Base-by-base conservation (phyloP, 1,140 invertebrate species). In the Drosophila oshimai region DNA sequence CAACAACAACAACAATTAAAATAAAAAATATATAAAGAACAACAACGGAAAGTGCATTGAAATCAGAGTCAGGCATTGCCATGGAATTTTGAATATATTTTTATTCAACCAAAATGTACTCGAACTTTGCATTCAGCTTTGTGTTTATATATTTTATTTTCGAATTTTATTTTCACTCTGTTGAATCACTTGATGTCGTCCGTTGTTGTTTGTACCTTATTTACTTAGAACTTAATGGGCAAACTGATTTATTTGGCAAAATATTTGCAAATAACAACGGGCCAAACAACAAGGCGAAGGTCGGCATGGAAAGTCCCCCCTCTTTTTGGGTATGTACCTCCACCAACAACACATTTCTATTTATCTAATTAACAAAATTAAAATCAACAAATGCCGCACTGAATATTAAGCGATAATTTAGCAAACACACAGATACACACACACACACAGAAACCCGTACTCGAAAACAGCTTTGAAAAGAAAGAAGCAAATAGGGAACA, bases 321-420 rank as follows among this genome's bases (percentile, higher is more conserved):
- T 17, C 49, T n/a, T n/a, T n/a, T n/a, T n/a, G n/a, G n/a, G n/a
- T n/a, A n/a, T n/a, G n/a, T n/a, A n/a, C 10, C 49, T n/a, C 13
- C 18, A 18, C 13, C 22, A 39, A 41, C 41, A 39, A 44, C 26
- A 58, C 49, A 77, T 57, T 73, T 80, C 77, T 80, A 67, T 80
- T 80, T 80, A 75, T 75, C 50, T 80, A 80, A 80, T 80, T 80
- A 80, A 80, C 76, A 51, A 77, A 73, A 74, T 83, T 73, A 81
- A 81, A 81, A 64, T 57, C 46, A 55, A 71, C 77, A 80, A 81
- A 62, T 68, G 67, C 60, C 67, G 37, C 45, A 54, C 50, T 33
- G 60, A 72, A 81, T 76, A 81, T 62, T 68, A 81, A 81, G 77
- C 72, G 51, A 76, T 81, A 68, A 74, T 77, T 81, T 55, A 13